Base-by-base conservation (phyloP, 1,140 invertebrate genomes). In the Lordiphosa collinella region DNA sequence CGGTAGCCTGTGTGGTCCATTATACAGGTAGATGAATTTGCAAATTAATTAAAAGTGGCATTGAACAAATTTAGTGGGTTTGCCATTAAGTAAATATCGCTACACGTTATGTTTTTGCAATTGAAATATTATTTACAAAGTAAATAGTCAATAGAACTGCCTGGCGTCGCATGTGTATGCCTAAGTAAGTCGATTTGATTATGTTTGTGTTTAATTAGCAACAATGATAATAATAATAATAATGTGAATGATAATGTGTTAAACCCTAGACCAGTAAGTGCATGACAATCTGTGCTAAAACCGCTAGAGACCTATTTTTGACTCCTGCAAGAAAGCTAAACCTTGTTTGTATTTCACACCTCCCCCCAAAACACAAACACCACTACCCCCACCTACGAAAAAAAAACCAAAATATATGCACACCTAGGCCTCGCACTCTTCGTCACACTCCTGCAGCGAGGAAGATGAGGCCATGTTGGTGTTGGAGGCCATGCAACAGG, bases 401-500 rank as follows among this genome's bases (percentile, higher is more conserved):
- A 37, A 41, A 32, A 54, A 35, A 22, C 22, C 10, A 63, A 31
- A 16, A 58, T 48, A 43, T 43, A 22, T 61, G 50, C 50, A 44
- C 50, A 62, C 50, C 47, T 66, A 65, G 58, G 64, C 61, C 2
- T 6, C 25, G 62, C 72, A 79, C 50, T 88, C 76, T 4, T 61
- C 70, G 4, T 79, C 73, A 54, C 85, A 80, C 40, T 86, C 80
- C 32, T 78, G 86, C 66, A 88, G 86, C 40, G 86, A 88, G 29
- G 86, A 88, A 46, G 84, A 87, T 47, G 67, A 87, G 48, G 78
- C 55, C 61, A 87, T 64, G 73, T 53, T 70, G 12, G 68, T 78
- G n/a, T 52, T 82, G 52, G 67, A 74, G 41, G 60, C 65, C 3
- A 43, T 76, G 43, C 62, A 60, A 13, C 58, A 57, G 36, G 75